phyloP scores from a whole-genome alignment of 2,888 invertebrate genomes.

The Apoderus coryli region DNA sequence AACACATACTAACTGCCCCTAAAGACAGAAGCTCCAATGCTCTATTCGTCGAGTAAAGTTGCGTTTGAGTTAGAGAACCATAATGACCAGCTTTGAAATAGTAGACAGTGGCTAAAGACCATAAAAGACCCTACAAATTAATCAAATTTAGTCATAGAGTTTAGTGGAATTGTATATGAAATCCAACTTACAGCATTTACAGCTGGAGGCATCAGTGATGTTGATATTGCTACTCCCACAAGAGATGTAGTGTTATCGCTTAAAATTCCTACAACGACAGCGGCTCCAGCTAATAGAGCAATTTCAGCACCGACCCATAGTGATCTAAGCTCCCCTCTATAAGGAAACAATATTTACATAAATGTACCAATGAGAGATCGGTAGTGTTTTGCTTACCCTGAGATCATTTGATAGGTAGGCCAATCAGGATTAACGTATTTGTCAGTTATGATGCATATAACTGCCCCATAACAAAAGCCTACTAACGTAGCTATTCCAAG shows the following conservation, averaged over 20 bases:
- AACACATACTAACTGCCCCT: constrained; percentile 52
- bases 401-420: constrained; percentile 51
- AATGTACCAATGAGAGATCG: no score
- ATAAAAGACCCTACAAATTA: constrained; percentile 42
- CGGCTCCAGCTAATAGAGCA: constrained; percentile 66
- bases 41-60: constrained; percentile 43
- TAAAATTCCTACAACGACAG: constrained; percentile 61
- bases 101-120: constrained; percentile 46
- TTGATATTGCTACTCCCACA: constrained; percentile 72
- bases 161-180: constrained; percentile 1
- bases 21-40: constrained; percentile 46
- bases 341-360: constrained; percentile 11
- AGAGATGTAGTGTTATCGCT: constrained; percentile 65
- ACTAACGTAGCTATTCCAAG: constrained; percentile 48
- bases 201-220: constrained; percentile 64
- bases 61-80: constrained; percentile 31
- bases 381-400: constrained; percentile 35
- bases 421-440: constrained; percentile 43
- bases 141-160: constrained; percentile 6
- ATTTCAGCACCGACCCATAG: constrained; percentile 56
- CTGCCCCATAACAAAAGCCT: constrained; percentile 53
- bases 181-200: constrained; percentile 51
- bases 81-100: constrained; percentile 34
- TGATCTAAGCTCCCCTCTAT: constrained; percentile 48
- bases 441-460: constrained; percentile 39